Evolutionary conservation across 2,113 vertebrate species (phyloP).

Genomic region (Onychorhynchus coronatus): DNA sequence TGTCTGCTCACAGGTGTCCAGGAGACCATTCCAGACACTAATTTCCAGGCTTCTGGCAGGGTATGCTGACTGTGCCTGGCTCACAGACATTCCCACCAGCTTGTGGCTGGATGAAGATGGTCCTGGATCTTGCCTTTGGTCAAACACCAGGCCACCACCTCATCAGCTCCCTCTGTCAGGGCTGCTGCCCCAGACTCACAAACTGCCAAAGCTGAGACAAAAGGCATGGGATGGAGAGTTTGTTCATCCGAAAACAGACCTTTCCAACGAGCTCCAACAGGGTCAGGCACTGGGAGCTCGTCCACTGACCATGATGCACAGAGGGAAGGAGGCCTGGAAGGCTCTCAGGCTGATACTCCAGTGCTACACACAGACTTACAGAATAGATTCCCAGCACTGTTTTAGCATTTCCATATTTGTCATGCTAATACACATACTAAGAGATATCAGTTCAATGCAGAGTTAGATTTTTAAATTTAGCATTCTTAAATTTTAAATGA

Average conservation of each 20-base stretch:
- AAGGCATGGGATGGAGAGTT: neutral
- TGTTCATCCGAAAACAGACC: no score
- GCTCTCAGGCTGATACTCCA: neutral
- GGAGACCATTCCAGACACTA: neutral
- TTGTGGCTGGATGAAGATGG: neutral
- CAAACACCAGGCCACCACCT: rapidly evolving
- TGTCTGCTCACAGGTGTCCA: neutral
- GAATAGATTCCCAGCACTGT: neutral
- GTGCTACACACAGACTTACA: neutral
- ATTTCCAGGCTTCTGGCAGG: neutral
- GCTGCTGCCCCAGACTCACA: neutral
- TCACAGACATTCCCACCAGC: neutral
- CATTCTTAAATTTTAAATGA: neutral
- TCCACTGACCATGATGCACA: rapidly evolving
- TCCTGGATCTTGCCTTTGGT: neutral
- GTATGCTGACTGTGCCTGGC: neutral
- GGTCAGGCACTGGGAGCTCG: neutral
- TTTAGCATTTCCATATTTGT: neutral
- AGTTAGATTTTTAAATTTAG: neutral
- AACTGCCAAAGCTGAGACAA: neutral
- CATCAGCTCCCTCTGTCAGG: neutral
- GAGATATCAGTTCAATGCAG: neutral
- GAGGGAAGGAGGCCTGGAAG: neutral
- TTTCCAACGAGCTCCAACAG: neutral
- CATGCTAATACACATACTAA: neutral